These are phyloP conservation scores for Leptinotarsa defecta DNA, from an alignment of 1,140 invertebrate genomes.

Conservation along the genomic window DNA sequence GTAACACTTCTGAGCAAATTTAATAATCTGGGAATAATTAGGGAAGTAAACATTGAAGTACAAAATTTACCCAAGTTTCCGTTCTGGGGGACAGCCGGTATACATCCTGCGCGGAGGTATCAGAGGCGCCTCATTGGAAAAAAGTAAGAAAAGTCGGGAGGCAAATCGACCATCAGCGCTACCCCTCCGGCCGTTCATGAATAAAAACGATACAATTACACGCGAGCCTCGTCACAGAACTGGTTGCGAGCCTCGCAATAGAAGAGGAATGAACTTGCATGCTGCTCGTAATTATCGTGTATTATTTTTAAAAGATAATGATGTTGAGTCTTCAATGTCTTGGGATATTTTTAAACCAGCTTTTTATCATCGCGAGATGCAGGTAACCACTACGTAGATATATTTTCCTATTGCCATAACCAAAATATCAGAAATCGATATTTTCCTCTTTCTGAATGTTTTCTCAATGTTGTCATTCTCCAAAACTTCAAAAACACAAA, in stretches of 20 bases:
- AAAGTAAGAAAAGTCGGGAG: conserved; percentile 5
- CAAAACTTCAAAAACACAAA: too few relatives aligned
- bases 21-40: too few relatives aligned
- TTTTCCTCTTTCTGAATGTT: too few relatives aligned
- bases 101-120: neutral
- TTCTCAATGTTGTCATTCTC: too few relatives aligned
- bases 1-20: too few relatives aligned
- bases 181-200: conserved; percentile 19
- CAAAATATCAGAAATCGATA: too few relatives aligned
- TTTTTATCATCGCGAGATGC: neutral
- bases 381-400: neutral
- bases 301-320: conserved; percentile 31
- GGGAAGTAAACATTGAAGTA: too few relatives aligned
- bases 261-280: conserved; percentile 29
- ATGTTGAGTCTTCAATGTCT: conserved; percentile 22
- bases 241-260: conserved; percentile 23
- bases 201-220: conserved; percentile 26
- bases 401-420: too few relatives aligned
- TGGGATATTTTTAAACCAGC: conserved; percentile 27
- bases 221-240: conserved; percentile 24
- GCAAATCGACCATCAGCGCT: neutral
- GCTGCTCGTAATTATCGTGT: conserved; percentile 30
- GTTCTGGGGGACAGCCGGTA: neutral
- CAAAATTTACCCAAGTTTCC: too few relatives aligned
- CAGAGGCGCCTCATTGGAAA: conserved; percentile 18